phyloP scores from a whole-genome alignment of 2,797 vertebrate genomes.

The Lates japonicus region DNA sequence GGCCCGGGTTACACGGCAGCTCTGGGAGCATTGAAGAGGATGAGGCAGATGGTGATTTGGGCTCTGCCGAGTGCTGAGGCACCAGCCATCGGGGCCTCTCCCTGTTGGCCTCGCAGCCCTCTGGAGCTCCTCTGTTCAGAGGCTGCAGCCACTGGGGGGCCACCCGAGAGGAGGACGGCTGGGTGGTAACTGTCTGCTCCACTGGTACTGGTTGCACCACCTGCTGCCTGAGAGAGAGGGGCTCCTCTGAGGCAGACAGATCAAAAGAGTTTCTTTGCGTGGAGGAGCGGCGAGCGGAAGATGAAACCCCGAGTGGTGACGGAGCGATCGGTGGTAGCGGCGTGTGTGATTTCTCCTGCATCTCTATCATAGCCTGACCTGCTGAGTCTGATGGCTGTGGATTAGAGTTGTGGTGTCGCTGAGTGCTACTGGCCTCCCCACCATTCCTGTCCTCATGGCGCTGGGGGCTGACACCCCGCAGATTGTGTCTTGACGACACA shows the following conservation, averaged over 20 bases:
- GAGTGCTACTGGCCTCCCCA: conserved; percentile 56
- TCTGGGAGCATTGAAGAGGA: conserved; percentile 77
- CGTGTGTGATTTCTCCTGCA: conserved; percentile 67
- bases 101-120: conserved; percentile 65
- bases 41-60: conserved; percentile 44
- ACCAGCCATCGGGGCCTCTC: conserved; percentile 89
- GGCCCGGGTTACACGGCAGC: conserved; percentile 77
- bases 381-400: conserved; percentile 42
- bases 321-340: conserved; percentile 56
- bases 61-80: conserved; percentile 74
- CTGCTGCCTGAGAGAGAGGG: conserved; percentile 76
- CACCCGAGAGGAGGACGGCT: conserved; percentile 79
- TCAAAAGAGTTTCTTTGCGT: conserved; percentile 72
- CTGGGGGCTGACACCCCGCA: conserved; percentile 65
- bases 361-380: conserved; percentile 66
- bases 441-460: conserved; percentile 43
- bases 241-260: conserved; percentile 72
- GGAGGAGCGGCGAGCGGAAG: conserved; percentile 36
- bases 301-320: conserved; percentile 29
- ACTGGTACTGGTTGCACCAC: conserved; percentile 77
- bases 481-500: conserved; percentile 79
- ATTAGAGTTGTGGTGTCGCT: conserved; percentile 54
- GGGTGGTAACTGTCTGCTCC: conserved; percentile 82
- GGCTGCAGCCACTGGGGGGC: conserved; percentile 91
- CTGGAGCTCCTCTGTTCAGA: conserved; percentile 68